Evolutionary conservation across 2,888 invertebrate genomes (phyloP).

Genomic region (Caradrina clavipalpis): DNA sequence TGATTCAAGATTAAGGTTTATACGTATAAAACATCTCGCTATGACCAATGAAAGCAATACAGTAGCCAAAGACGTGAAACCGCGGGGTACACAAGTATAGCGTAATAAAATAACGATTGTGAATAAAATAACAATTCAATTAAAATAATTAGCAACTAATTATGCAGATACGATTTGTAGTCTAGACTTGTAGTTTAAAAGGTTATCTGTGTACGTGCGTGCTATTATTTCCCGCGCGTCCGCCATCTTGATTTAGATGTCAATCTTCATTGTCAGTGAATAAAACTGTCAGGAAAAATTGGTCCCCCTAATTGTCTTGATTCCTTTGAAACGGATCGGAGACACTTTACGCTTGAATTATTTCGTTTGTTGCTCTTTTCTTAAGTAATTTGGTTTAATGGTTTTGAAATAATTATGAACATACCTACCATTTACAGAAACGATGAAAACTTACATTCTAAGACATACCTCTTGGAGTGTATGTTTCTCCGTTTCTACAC

Average conservation of each 20-base stretch:
- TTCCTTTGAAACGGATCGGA: constrained; percentile 4
- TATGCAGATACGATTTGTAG: constrained; percentile 9
- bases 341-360: background rate
- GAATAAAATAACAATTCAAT: background rate
- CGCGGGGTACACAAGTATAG: too few relatives aligned
- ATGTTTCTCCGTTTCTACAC: too few relatives aligned
- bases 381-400: too few relatives aligned
- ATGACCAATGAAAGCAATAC: too few relatives aligned
- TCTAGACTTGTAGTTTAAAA: background rate
- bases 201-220: background rate
- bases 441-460: too few relatives aligned
- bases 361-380: background rate
- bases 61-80: too few relatives aligned
- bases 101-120: too few relatives aligned
- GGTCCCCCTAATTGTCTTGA: constrained; percentile 8
- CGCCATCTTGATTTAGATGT: constrained; percentile 34
- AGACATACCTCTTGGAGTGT: too few relatives aligned
- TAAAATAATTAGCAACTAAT: background rate
- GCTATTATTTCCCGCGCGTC: background rate
- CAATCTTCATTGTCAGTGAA: constrained; percentile 24
- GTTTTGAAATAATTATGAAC: too few relatives aligned
- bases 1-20: too few relatives aligned
- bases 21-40: too few relatives aligned
- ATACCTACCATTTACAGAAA: too few relatives aligned
- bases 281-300: constrained; percentile 14